Percentiles rank a stretch among this genome's conserved stretches.
Evolutionary conservation across 2,888 invertebrate genomes (phyloP).

Genomic region (Dorcus parallelipipedus): DNA sequence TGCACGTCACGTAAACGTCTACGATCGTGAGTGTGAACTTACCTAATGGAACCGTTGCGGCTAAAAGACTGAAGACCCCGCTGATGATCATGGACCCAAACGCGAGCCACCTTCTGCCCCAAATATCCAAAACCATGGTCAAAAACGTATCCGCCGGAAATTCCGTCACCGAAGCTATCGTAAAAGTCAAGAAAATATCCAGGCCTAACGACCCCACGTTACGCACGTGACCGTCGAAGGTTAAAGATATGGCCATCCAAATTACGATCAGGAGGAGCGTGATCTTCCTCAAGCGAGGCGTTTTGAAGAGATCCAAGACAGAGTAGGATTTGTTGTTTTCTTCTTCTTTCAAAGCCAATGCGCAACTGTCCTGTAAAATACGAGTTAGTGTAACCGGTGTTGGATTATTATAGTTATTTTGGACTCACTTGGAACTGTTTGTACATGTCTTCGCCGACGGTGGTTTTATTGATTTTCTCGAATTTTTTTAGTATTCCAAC

Average conservation of each 20-base stretch:
- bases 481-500: constrained; percentile 74
- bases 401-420: neutral
- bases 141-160: constrained; percentile 80
- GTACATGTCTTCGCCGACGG: constrained; percentile 71
- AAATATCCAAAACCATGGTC: constrained; percentile 71
- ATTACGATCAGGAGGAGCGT: constrained; percentile 76
- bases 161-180: constrained; percentile 79
- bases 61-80: constrained; percentile 75
- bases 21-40: constrained; percentile 27
- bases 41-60: constrained; percentile 73
- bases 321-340: constrained; percentile 69
- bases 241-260: constrained; percentile 87
- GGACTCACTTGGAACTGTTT: constrained; percentile 67
- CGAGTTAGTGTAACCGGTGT: neutral
- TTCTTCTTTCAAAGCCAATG: constrained; percentile 68
- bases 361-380: constrained; percentile 59
- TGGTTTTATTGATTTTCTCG: constrained; percentile 73
- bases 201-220: constrained; percentile 78
- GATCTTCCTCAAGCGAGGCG: constrained; percentile 71
- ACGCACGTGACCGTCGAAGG: constrained; percentile 85
- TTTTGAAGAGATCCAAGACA: constrained; percentile 75
- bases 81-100: constrained; percentile 79
- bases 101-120: constrained; percentile 83
- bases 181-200: constrained; percentile 81
- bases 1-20: too few species aligned